A percentile compares a stretch with the other conserved stretches of the same genome.
phyloP scores from a whole-genome alignment of 2,888 invertebrate genomes.

The Himalopsyche anomala region DNA sequence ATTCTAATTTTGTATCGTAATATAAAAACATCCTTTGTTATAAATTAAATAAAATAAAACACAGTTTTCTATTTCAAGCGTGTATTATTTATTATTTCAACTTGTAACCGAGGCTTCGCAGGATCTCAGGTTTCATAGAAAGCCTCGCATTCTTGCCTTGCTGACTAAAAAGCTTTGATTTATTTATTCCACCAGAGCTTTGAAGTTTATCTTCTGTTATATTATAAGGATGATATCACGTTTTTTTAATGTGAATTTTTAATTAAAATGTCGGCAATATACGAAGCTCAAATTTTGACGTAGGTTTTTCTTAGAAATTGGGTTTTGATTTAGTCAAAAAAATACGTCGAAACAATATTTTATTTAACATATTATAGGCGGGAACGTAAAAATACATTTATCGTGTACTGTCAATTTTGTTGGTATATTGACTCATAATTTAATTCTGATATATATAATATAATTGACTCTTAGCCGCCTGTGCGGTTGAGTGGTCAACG shows the following conservation, averaged over 20 bases:
- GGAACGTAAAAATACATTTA: too few relatives aligned
- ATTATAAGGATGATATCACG: not conserved
- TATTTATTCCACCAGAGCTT: conserved; percentile 1
- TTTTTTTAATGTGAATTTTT: conserved; percentile 13
- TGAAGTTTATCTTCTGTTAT: not conserved
- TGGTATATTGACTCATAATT: too few relatives aligned
- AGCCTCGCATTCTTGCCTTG: not conserved
- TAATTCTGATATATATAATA: too few relatives aligned
- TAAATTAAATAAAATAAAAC: too few relatives aligned
- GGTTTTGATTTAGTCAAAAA: not conserved
- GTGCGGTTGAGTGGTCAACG: too few relatives aligned
- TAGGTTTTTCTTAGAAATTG: not conserved
- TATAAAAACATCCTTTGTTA: too few relatives aligned
- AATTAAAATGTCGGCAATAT: conserved; percentile 10
- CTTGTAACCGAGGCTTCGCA: not conserved
- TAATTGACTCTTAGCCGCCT: too few relatives aligned
- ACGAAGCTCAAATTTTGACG: not conserved
- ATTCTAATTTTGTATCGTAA: too few relatives aligned
- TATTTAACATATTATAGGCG: too few relatives aligned
- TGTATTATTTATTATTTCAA: too few relatives aligned
- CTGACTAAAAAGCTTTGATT: conserved; percentile 1
- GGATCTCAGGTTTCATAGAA: not conserved
- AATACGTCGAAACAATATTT: not conserved
- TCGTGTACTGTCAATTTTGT: too few relatives aligned
- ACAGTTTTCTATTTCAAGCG: too few relatives aligned